These are phyloP conservation scores for Tetramorium bicarinatum DNA, from an alignment of 2,888 invertebrate species.

Conservation along the genomic window DNA sequence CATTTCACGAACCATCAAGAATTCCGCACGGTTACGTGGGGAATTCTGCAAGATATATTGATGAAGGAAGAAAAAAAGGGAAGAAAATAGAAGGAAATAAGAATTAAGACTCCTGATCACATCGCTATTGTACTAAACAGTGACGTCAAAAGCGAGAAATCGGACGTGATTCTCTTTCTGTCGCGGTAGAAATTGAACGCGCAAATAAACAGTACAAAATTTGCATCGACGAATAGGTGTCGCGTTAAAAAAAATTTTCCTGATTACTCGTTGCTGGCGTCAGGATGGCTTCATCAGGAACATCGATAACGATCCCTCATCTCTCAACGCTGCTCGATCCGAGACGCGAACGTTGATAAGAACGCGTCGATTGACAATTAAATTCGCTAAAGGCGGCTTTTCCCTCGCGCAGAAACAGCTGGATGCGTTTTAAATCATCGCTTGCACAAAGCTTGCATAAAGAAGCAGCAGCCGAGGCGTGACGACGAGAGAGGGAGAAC, in stretches of 20 bases:
- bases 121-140: conserved; percentile 26
- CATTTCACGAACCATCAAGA: conserved; percentile 52
- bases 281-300: conserved; percentile 22
- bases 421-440: conserved; percentile 56
- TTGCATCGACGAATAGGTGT: neutral
- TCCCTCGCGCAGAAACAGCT: conserved; percentile 47
- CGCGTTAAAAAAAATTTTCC: conserved; percentile 5
- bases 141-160: conserved; percentile 37
- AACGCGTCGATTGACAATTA: conserved; percentile 31
- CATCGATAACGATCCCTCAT: conserved; percentile 5
- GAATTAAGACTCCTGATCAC: conserved; percentile 23
- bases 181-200: neutral
- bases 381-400: conserved; percentile 49
- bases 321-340: conserved; percentile 24
- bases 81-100: conserved; percentile 58
- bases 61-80: conserved; percentile 3
- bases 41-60: conserved; percentile 38
- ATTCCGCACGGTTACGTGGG: conserved; percentile 32
- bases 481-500: conserved; percentile 1
- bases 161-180: conserved; percentile 3
- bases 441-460: conserved; percentile 55
- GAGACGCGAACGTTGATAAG: conserved; percentile 8
- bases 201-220: neutral
- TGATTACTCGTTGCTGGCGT: conserved; percentile 37
- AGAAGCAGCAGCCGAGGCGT: conserved; percentile 33